Evolutionary conservation across 1,140 invertebrate species (phyloP).

Genomic region (Oreohelix idahoensis): DNA sequence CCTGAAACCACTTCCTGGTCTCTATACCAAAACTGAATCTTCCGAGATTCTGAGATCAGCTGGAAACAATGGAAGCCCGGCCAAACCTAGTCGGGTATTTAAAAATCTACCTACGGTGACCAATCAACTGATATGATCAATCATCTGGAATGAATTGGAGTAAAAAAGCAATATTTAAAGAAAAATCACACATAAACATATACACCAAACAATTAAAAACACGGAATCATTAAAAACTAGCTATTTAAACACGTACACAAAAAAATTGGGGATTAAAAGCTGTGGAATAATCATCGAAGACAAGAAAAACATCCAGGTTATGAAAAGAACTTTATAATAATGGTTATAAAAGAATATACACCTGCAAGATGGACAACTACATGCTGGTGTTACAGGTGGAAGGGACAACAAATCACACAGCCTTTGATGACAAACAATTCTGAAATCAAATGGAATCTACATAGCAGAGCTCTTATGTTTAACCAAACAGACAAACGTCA

Average conservation of each 20-base stretch:
- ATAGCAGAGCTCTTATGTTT: not conserved
- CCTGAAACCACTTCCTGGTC: not conserved
- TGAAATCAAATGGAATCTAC: not conserved
- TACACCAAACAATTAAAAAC: constrained; percentile 30
- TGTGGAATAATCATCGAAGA: not conserved
- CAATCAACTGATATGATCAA: constrained; percentile 33
- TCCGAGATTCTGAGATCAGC: not conserved
- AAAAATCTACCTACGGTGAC: constrained; percentile 33
- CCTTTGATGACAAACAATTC: not conserved
- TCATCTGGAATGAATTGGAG: constrained; percentile 31
- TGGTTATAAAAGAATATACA: not conserved
- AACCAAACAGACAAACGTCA: not conserved
- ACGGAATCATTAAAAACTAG: constrained; percentile 19
- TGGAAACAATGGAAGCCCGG: not conserved
- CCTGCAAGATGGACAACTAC: not conserved
- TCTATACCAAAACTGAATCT: not conserved
- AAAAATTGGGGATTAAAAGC: constrained; percentile 4
- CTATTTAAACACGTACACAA: not conserved
- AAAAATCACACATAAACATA: not conserved
- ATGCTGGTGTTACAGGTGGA: not conserved
- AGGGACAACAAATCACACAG: not conserved
- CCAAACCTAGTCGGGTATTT: not conserved
- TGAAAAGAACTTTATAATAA: not conserved
- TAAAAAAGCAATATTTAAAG: not conserved
- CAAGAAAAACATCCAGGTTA: not conserved